Evolutionary conservation across 2,113 vertebrate species (phyloP).

Genomic region (Chaetops frenatus): DNA sequence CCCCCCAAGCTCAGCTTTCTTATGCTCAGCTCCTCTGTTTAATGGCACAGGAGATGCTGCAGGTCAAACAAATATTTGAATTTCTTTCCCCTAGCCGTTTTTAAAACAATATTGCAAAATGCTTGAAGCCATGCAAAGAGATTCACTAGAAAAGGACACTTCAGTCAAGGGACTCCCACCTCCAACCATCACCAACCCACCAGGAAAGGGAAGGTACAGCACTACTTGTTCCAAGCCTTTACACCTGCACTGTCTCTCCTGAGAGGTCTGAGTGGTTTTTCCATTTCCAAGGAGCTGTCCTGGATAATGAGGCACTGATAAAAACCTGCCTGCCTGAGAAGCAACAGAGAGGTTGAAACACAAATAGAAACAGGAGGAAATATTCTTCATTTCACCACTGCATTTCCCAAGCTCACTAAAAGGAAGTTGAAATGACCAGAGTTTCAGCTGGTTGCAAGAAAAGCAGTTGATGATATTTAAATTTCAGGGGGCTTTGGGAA

Average conservation of each 20-base stretch:
- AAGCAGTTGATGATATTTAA: background rate
- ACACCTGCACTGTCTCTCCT: background rate
- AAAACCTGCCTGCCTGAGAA: background rate
- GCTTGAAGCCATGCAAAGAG: background rate
- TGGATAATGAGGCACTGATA: background rate
- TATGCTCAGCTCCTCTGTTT: background rate
- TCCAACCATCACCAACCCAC: background rate
- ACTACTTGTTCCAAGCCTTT: background rate
- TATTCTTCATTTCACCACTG: background rate
- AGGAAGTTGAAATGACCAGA: background rate
- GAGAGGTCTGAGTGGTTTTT: background rate
- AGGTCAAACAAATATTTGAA: background rate
- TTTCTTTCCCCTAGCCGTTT: background rate
- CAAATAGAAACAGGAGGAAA: background rate
- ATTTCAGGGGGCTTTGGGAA: background rate
- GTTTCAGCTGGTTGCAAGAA: background rate
- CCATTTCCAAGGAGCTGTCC: background rate
- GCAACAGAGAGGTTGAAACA: background rate
- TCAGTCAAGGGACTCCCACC: background rate
- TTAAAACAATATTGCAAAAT: background rate
- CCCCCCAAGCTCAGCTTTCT: background rate
- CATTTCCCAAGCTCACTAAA: background rate
- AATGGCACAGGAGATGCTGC: background rate
- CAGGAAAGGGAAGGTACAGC: background rate
- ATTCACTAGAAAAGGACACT: background rate